phyloP scores from a whole-genome alignment of 2,888 invertebrate species.

The Agriotes lineatus region DNA sequence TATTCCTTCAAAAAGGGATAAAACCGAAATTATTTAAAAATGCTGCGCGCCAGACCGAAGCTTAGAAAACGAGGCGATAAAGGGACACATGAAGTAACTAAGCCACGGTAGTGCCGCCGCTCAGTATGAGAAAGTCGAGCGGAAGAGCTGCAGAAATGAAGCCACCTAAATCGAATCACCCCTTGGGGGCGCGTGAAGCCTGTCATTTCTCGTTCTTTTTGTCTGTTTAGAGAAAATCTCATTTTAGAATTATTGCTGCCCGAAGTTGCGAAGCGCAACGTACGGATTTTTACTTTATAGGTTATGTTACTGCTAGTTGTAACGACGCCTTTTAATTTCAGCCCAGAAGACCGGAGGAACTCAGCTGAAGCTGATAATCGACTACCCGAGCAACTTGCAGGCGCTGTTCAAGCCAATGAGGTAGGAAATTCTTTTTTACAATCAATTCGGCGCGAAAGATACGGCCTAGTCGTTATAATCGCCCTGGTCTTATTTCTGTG shows the following conservation, averaged over 20 bases:
- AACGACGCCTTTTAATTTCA: slow-evolving; percentile 64
- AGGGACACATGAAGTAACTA: no score
- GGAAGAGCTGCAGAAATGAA: not conserved
- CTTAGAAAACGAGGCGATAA: no score
- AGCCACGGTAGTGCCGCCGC: not conserved
- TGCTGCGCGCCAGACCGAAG: no score
- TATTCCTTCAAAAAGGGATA: no score
- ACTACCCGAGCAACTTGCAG: slow-evolving; percentile 90
- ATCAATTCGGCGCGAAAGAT: not conserved
- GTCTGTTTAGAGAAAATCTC: not conserved
- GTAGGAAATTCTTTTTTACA: slow-evolving; percentile 68
- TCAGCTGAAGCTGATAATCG: slow-evolving; percentile 95
- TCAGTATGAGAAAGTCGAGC: not conserved
- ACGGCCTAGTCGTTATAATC: not conserved
- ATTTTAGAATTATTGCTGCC: not conserved
- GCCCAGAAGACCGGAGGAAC: slow-evolving; percentile 97
- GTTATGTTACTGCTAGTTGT: no score
- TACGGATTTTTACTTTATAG: no score
- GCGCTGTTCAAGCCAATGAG: slow-evolving; percentile 99
- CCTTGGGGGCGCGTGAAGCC: not conserved
- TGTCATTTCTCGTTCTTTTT: not conserved
- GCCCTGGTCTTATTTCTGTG: not conserved
- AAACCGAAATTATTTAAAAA: no score
- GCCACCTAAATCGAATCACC: slow-evolving; percentile 1
- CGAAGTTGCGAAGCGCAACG: no score